A percentile compares a stretch with the other conserved stretches of the same genome.
Conservation (phyloP, 2,888 invertebrate genomes). For the Hyles lineata region DNA sequence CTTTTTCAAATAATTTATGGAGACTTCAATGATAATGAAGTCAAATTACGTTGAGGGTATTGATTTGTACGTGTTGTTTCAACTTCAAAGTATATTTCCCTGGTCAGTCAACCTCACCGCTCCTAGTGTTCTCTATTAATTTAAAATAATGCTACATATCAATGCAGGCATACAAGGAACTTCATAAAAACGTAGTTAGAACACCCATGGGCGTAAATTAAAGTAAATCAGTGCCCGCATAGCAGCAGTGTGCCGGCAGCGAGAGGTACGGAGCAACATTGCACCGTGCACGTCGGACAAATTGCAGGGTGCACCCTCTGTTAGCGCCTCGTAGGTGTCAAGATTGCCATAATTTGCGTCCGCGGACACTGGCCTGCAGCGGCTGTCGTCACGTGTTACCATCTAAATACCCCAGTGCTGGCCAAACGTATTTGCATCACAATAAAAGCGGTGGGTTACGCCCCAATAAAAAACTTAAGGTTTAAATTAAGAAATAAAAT, state of each 20-base stretch:
- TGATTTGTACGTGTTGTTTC: neutral
- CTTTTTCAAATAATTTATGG: neutral
- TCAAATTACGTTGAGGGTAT: neutral
- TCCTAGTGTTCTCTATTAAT: neutral
- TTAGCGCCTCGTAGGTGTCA: slow-evolving; percentile 85
- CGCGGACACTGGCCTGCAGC: slow-evolving; percentile 69
- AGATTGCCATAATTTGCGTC: slow-evolving; percentile 84
- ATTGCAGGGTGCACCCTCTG: slow-evolving; percentile 77
- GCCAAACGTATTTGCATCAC: slow-evolving; percentile 62
- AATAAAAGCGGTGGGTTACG: slow-evolving; percentile 61
- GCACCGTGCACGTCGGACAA: slow-evolving; percentile 66
- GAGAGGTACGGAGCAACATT: slow-evolving; percentile 36
- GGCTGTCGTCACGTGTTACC: slow-evolving; percentile 80
- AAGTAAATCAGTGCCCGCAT: slow-evolving; percentile 62
- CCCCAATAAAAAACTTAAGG: slow-evolving; percentile 52
- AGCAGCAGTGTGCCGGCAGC: slow-evolving; percentile 42
- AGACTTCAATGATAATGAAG: neutral
- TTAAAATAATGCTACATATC: neutral
- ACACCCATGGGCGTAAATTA: slow-evolving; percentile 51
- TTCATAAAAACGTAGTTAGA: slow-evolving; percentile 24
- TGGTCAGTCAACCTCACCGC: neutral
- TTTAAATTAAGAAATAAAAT: slow-evolving; percentile 30
- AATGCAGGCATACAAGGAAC: neutral
- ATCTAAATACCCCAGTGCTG: slow-evolving; percentile 77
- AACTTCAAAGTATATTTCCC: neutral